Conservation (phyloP, 1,140 invertebrate genomes). For the Drosophila subobscura region DNA sequence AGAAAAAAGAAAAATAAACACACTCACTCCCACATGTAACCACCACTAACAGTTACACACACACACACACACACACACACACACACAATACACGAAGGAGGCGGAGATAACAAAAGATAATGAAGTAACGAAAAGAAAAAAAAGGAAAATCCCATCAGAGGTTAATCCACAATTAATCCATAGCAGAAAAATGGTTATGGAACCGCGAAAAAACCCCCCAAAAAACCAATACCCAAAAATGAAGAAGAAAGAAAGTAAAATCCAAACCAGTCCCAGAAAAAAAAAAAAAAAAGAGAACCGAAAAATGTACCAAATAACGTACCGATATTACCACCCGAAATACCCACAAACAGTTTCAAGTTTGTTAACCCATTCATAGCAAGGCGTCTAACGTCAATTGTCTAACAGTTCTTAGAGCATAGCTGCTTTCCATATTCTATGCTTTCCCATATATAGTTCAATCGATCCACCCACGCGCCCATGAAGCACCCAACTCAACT, state of each 20-base stretch:
- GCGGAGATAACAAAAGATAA: conserved; percentile 50
- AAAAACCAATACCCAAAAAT: conserved; percentile 1
- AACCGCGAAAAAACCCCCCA: conserved; percentile 32
- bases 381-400: conserved; percentile 22
- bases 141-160: conserved; percentile 24
- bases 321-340: conserved; percentile 19
- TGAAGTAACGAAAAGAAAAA: conserved; percentile 35
- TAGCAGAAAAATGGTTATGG: conserved; percentile 24
- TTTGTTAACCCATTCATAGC: conserved; percentile 40
- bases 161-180: conserved; percentile 25
- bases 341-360: conserved; percentile 36
- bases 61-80: conserved; percentile 15
- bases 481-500: not conserved
- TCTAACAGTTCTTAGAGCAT: conserved; percentile 46
- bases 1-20: conserved; percentile 21
- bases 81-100: conserved; percentile 29
- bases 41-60: conserved; percentile 4
- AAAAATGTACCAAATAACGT: no score
- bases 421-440: conserved; percentile 31
- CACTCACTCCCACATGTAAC: not conserved
- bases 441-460: conserved; percentile 1
- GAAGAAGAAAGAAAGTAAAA: not conserved
- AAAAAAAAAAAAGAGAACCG: conserved; percentile 4
- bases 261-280: not conserved
- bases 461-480: not conserved